Evolutionary conservation across 2,797 vertebrate genomes (phyloP).

Genomic region (Neomorphus geoffroyi): DNA sequence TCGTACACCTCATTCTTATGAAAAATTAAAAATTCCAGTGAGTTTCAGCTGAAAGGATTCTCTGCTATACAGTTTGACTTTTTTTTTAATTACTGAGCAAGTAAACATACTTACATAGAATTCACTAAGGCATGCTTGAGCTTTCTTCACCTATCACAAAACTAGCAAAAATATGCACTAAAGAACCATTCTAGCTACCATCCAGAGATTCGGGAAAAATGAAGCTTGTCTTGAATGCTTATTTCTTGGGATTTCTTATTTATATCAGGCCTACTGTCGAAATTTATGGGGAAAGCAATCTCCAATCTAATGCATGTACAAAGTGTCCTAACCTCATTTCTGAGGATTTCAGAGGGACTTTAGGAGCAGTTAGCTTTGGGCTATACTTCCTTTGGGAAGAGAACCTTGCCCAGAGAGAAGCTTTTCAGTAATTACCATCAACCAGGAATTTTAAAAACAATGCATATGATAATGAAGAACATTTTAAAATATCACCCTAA

Average conservation of each 20-base stretch:
- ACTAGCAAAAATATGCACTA: not conserved
- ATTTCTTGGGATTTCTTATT: not conserved
- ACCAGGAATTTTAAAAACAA: conserved; percentile 39
- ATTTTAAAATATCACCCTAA: conserved; percentile 30
- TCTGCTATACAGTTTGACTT: not conserved
- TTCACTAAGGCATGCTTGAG: not conserved
- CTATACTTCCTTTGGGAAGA: not conserved
- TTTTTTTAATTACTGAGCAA: not conserved
- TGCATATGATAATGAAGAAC: conserved; percentile 1
- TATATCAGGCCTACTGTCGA: not conserved
- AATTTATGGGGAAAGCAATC: not conserved
- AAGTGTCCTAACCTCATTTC: not conserved
- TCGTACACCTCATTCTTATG: not conserved
- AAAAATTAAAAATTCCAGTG: conserved; percentile 3
- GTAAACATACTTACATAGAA: conserved; percentile 3
- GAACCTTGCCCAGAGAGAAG: not conserved
- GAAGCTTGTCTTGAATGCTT: not conserved
- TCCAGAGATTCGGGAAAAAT: not conserved
- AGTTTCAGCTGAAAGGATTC: not conserved
- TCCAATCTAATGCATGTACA: not conserved
- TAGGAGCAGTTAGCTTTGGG: not conserved
- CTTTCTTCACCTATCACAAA: conserved; percentile 1
- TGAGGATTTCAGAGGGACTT: not conserved
- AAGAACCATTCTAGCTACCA: not conserved
- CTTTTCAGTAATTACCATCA: conserved; percentile 1